A percentile compares a stretch with the other conserved stretches of the same genome.
Conservation (phyloP, 2,113 vertebrate species). For the Oophaga pumilio region DNA sequence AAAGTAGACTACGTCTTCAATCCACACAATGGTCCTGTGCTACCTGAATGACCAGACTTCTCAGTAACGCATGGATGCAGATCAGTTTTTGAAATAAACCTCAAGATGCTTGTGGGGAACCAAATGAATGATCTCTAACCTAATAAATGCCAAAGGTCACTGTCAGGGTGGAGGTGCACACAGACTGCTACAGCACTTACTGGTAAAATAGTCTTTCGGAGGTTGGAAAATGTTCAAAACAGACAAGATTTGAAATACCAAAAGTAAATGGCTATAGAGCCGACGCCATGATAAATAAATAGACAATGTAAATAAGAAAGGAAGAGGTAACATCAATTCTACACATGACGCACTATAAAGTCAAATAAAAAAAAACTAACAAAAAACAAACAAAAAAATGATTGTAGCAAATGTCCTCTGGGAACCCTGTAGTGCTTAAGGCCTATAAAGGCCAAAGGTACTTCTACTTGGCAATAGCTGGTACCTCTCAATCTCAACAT, state of each 20-base stretch:
- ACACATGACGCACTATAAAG: not conserved
- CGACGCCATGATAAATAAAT: slow-evolving; percentile 45
- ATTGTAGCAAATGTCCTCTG: slow-evolving; percentile 35
- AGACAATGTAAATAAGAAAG: slow-evolving; percentile 42
- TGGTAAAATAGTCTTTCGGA: not conserved
- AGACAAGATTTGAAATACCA: slow-evolving; percentile 43
- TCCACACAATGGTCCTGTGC: not conserved
- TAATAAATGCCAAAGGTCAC: not conserved
- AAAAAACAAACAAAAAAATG: not conserved
- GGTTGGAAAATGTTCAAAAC: not conserved
- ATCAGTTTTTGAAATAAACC: not conserved
- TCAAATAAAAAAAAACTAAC: not conserved
- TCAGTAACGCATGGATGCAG: not conserved
- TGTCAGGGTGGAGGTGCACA: not conserved
- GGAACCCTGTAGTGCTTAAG: slow-evolving; percentile 55
- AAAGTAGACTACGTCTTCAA: not conserved
- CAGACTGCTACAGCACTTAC: not conserved
- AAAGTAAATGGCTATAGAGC: slow-evolving; percentile 37
- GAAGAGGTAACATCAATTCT: slow-evolving; percentile 10
- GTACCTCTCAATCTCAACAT: slow-evolving; percentile 38
- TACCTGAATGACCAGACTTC: not conserved
- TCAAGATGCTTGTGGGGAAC: not conserved
- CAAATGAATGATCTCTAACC: not conserved
- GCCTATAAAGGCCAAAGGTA: slow-evolving; percentile 40
- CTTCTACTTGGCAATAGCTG: not conserved